Evolutionary conservation across 1,140 invertebrate genomes (phyloP).

Genomic region (Stratiolaelaps scimitus): DNA sequence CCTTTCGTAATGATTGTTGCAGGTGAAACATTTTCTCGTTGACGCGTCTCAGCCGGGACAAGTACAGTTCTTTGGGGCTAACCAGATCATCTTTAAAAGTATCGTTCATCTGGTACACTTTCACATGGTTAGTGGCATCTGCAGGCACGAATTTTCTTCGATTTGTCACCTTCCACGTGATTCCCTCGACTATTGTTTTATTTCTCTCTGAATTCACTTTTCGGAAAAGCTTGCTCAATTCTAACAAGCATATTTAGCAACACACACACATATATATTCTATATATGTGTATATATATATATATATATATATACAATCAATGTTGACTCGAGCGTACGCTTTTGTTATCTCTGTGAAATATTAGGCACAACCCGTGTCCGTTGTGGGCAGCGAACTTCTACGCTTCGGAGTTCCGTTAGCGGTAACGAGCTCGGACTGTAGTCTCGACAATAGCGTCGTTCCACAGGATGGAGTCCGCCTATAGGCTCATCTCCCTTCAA

Average conservation of each 20-base stretch:
- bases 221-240: background rate
- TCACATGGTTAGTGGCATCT: background rate
- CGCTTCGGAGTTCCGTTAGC: background rate
- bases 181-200: background rate
- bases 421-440: background rate
- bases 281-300: too few relatives aligned
- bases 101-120: conserved; percentile 21
- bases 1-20: background rate
- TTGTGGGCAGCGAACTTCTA: background rate
- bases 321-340: too few relatives aligned
- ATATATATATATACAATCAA: too few relatives aligned
- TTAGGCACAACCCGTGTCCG: background rate
- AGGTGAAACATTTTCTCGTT: conserved; percentile 25
- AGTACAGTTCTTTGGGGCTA: conserved; percentile 10
- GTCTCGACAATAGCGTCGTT: too few relatives aligned
- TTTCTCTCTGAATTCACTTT: background rate
- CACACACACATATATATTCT: too few relatives aligned
- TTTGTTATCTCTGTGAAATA: too few relatives aligned
- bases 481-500: too few relatives aligned
- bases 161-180: background rate
- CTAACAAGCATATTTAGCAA: too few relatives aligned
- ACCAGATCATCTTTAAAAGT: conserved; percentile 4
- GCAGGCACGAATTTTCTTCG: background rate
- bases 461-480: too few relatives aligned
- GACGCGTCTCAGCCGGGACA: conserved; percentile 15